Evolutionary conservation across 2,797 vertebrate genomes (phyloP).

Genomic region (Mormyrus proboscirostris): DNA sequence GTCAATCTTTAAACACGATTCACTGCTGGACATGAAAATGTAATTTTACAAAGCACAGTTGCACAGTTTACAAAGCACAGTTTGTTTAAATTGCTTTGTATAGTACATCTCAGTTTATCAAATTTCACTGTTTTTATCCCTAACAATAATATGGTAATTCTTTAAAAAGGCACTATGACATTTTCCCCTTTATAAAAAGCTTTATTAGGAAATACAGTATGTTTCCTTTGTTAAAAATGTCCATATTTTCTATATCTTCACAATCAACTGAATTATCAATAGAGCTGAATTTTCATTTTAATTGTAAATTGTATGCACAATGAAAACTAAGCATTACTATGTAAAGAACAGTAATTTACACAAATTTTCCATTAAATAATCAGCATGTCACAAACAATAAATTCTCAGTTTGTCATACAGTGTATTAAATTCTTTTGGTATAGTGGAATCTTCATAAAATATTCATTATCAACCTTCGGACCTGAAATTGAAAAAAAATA

Average conservation of each 20-base stretch:
- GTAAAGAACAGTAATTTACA: neutral
- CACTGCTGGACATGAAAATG: neutral
- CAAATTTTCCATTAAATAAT: neutral
- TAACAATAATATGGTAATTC: neutral
- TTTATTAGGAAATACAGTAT: neutral
- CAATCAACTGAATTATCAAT: neutral
- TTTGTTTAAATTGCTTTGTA: neutral
- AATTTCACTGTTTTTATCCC: neutral
- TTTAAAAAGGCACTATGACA: neutral
- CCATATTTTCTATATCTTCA: neutral
- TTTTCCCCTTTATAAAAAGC: neutral
- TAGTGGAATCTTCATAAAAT: neutral
- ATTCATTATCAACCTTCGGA: neutral
- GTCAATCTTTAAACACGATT: neutral
- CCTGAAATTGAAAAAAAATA: conserved; percentile 14
- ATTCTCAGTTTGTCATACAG: conserved; percentile 25
- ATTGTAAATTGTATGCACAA: neutral
- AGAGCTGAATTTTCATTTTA: neutral
- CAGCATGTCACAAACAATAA: conserved; percentile 1
- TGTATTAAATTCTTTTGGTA: neutral
- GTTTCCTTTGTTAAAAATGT: neutral
- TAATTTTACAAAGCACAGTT: neutral
- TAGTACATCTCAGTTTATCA: neutral
- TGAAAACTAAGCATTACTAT: neutral
- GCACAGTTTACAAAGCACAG: neutral